Evolutionary conservation across 2,888 invertebrate species (phyloP), one percentile per base, ranked within the genome.

Genomic region (Aporophyla lueneburgensis): DNA sequence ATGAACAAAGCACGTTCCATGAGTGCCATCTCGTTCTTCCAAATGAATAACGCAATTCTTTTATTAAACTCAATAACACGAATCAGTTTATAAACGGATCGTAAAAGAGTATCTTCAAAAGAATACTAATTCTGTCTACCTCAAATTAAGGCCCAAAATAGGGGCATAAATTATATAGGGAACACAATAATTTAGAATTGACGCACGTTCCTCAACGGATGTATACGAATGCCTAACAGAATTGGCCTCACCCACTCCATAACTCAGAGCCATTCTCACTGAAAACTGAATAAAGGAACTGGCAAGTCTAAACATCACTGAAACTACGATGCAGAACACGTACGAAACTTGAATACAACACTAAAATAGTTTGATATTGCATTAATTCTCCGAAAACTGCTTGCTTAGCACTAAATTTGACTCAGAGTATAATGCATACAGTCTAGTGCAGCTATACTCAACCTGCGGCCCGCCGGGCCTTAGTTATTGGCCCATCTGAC

Each of bases 121-220:
- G 51, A 61, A 65, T 73, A 81, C 62, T 54, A 76, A 81, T 74
- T 65, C 49, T 61, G n/a, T 80, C 53, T 21, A 74, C 54, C 65
- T 72, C 68, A 85, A 72, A 83, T 73, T 76, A 86, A 83, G 51
- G 59, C 70, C 73, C 61, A 71, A 87, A 87, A 85, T 80, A 81
- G 76, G 74, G 43, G 58, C 69, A 62, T 86, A 86, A 85, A 91
- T 90, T 90, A 91, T 91, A 89, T 88, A 89, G 89, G 87, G 85
- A 83, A 86, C 87, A 87, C 86, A 92, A 91, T 93, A 93, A 93
- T 93, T 93, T 92, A 90, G 87, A 92, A 91, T 90, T 87, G 85
- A 86, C 90, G 92, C 95, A 94, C 95, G 94, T 93, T 91, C 87
- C 69, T 85, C 84, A 87, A 92, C 96, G 96, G 96, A 96, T 96